Base-by-base conservation (phyloP, 2,113 vertebrate species). In the Serilophus lunatus region DNA sequence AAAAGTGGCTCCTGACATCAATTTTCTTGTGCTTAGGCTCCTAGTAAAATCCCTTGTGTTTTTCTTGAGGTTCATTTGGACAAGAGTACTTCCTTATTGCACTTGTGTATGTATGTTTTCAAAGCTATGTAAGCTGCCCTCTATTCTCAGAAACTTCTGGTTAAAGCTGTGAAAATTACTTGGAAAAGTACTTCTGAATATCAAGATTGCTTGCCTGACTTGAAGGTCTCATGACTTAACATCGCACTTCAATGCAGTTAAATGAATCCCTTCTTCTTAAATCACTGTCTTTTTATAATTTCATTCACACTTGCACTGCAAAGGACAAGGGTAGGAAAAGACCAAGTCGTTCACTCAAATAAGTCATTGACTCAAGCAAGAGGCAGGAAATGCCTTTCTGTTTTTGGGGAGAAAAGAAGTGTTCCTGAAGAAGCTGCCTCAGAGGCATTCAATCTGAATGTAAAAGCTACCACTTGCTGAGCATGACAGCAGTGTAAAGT, bases 1-100 rank as follows among this genome's bases (percentile, higher is more conserved):
- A 79, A 72, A 91, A 87, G 63, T 38, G 45, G 50, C n/a, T 84
- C 28, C 78, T 91, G 87, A 92, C 83, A 78, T 79, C 86, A 85
- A 16, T 90, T 95, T 92, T 95, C 84, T 87, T 72, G 90, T 25
- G n/a, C 66, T 85, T 61, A 92, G 81, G 70, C 45, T 87, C 84
- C 80, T 36, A 57, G 28, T 69, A 89, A 95, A 92, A 76, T 87
- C 93, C 83, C 86, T 57, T 24, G 45, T 87, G 86, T 82, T 93
- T 92, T 93, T 89, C 66, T 94, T 91, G 61, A 95, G 83, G 88
- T 89, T 93, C 88, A 93, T 92, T 92, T 61, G 65, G 86, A 97
- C 49, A 87, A 72, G 66, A 84, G 29, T 61, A 89, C 95, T 95
- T 95, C 82, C 91, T 95, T 85, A 65, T 90, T 89, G 54, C 63